Conservation (phyloP, 2,113 vertebrate species). For the Phylloscopus whistleri region DNA sequence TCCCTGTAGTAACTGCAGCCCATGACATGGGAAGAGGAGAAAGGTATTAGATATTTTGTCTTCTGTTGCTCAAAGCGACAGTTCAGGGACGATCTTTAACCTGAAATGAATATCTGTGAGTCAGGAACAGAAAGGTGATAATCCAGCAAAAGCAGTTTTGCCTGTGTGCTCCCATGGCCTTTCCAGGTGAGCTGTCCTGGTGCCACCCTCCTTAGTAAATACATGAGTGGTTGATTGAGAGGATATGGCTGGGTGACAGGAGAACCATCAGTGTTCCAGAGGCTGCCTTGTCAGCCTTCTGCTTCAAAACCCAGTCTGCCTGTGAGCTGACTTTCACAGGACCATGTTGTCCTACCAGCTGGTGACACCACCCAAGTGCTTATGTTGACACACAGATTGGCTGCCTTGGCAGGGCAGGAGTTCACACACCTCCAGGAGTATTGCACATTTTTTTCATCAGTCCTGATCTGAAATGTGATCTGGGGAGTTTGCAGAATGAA, state of each 20-base stretch:
- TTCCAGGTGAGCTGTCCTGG: neutral
- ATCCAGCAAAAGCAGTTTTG: neutral
- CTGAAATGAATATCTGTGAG: neutral
- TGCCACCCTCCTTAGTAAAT: neutral
- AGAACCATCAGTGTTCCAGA: neutral
- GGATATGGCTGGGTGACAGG: neutral
- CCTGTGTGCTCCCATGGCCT: neutral
- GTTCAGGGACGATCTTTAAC: neutral
- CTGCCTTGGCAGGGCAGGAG: neutral
- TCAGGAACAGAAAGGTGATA: neutral
- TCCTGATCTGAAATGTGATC: neutral
- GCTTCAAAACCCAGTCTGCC: neutral
- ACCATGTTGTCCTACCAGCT: rapidly evolving
- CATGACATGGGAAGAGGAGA: neutral
- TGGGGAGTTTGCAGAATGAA: conserved; percentile 1
- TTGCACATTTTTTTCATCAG: neutral
- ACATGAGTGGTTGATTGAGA: neutral
- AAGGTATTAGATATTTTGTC: neutral
- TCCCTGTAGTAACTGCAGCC: neutral
- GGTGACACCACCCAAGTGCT: neutral
- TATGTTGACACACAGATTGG: neutral
- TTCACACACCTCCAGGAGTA: neutral
- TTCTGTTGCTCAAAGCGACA: neutral
- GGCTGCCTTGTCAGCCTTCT: neutral
- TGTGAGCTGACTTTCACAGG: rapidly evolving